phyloP scores from a whole-genome alignment of 23 tunicate species.

The Halocynthia roretzi region DNA sequence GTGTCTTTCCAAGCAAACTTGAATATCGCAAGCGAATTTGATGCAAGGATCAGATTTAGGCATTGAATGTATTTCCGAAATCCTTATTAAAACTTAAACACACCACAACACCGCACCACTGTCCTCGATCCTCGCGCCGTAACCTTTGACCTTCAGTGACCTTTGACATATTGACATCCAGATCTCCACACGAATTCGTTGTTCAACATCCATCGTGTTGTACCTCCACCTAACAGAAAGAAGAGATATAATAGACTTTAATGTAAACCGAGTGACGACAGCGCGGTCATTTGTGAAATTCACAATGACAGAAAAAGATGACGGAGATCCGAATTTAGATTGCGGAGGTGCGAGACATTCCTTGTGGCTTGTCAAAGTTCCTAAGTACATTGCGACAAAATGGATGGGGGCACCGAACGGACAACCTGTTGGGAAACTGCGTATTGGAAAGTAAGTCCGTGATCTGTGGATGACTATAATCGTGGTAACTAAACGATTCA shows the following conservation, averaged over 20 bases:
- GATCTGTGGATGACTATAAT: not conserved
- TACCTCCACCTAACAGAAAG: too few species aligned
- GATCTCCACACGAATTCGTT: too few species aligned
- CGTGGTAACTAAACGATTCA: not conserved
- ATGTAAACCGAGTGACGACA: too few species aligned
- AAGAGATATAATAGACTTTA: too few species aligned
- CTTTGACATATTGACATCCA: too few species aligned
- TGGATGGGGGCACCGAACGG: constrained; percentile 75
- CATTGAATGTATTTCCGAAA: not conserved
- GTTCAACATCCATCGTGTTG: too few species aligned
- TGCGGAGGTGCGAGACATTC: constrained; percentile 74
- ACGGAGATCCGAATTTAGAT: constrained; percentile 33
- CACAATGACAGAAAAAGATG: constrained; percentile 20
- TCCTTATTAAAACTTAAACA: too few species aligned
- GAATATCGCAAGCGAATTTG: constrained; percentile 19
- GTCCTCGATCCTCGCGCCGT: too few species aligned
- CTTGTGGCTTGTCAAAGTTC: constrained; percentile 92
- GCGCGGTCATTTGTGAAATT: not conserved
- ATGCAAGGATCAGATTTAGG: constrained; percentile 15
- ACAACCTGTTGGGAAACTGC: constrained; percentile 74
- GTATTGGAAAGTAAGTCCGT: constrained; percentile 40
- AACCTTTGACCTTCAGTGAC: too few species aligned
- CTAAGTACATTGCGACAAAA: constrained; percentile 76
- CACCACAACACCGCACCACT: too few species aligned
- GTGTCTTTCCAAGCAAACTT: constrained; percentile 5